Evolutionary conservation across 92 coral and sea anemone genomes (phyloP).

Genomic region (Hydrozoanthus gracilis): DNA sequence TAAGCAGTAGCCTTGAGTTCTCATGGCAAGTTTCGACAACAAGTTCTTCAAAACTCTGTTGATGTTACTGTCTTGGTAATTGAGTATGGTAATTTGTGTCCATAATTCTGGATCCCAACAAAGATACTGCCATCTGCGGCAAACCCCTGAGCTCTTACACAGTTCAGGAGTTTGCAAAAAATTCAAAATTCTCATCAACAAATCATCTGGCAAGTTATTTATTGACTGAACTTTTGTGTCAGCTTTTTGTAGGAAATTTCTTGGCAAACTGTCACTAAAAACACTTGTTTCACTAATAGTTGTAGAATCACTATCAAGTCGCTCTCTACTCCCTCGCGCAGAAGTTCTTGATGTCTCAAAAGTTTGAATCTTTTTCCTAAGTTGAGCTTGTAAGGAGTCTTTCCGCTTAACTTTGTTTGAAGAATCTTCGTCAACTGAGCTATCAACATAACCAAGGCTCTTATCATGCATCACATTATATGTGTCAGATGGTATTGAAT

Average conservation of each 20-base stretch:
- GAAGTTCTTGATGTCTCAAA: slow-evolving; percentile 57
- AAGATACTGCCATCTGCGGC: slow-evolving; percentile 87
- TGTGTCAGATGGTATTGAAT: slow-evolving; percentile 20
- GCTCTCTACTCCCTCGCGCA: slow-evolving; percentile 44
- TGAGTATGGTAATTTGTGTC: slow-evolving; percentile 73
- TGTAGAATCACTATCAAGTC: slow-evolving; percentile 85
- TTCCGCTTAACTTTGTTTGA: slow-evolving; percentile 68
- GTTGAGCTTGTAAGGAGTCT: slow-evolving; percentile 85
- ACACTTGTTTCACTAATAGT: slow-evolving; percentile 84
- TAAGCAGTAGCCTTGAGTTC: slow-evolving; percentile 94
- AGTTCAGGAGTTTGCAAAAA: slow-evolving; percentile 80
- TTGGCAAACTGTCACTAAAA: slow-evolving; percentile 63
- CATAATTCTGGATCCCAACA: slow-evolving; percentile 98
- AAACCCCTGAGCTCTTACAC: slow-evolving; percentile 90
- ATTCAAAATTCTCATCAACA: slow-evolving; percentile 81
- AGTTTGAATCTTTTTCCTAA: slow-evolving; percentile 70
- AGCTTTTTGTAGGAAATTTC: slow-evolving; percentile 43
- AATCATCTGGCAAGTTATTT: slow-evolving; percentile 83
- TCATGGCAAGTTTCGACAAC: slow-evolving; percentile 79
- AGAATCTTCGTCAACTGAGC: slow-evolving; percentile 67
- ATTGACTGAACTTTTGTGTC: slow-evolving; percentile 51
- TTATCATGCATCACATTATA: slow-evolving; percentile 23
- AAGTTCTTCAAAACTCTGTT: slow-evolving; percentile 83
- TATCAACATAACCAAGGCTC: slow-evolving; percentile 76
- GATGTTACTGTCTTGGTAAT: slow-evolving; percentile 90